Evolutionary conservation across 2,113 vertebrate genomes (phyloP).

Genomic region (Oncorhynchus nerka): DNA sequence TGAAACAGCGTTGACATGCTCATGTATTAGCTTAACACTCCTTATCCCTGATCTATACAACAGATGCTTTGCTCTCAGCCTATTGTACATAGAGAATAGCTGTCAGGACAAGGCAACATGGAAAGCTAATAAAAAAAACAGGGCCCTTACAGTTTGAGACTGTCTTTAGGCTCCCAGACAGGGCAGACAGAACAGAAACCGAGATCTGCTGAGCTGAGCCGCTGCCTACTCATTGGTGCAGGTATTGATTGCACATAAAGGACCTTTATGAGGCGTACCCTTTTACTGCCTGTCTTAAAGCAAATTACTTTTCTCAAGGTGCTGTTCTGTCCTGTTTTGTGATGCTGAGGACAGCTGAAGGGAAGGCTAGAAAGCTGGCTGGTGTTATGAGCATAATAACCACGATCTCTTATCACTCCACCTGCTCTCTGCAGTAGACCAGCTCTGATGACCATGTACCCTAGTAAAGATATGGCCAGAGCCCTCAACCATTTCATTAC

Average conservation of each 20-base stretch:
- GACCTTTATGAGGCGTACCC: constrained; percentile 57
- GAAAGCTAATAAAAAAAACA: constrained; percentile 47
- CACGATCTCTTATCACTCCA: constrained; percentile 48
- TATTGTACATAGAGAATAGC: not conserved
- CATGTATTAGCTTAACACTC: not conserved
- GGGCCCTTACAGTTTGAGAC: constrained; percentile 26
- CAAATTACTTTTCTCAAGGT: constrained; percentile 66
- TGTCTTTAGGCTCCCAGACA: constrained; percentile 39
- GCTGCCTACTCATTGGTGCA: constrained; percentile 54
- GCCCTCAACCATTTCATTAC: constrained; percentile 59
- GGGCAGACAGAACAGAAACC: constrained; percentile 21
- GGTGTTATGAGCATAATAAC: constrained; percentile 33
- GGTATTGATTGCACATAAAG: constrained; percentile 73
- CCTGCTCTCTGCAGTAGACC: constrained; percentile 32
- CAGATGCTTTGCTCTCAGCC: not conserved
- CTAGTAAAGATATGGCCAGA: constrained; percentile 36
- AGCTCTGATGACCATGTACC: constrained; percentile 33
- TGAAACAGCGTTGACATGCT: not conserved
- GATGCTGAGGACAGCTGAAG: constrained; percentile 28
- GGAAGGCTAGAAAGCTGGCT: constrained; percentile 2
- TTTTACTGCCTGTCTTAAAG: constrained; percentile 63
- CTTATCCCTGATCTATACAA: not conserved
- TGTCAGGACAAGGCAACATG: constrained; percentile 29
- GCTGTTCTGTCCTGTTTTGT: constrained; percentile 22
- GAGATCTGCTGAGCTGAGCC: constrained; percentile 2